phyloP scores from a whole-genome alignment of 2,113 vertebrate species.

The Rhadina sibilatrix region DNA sequence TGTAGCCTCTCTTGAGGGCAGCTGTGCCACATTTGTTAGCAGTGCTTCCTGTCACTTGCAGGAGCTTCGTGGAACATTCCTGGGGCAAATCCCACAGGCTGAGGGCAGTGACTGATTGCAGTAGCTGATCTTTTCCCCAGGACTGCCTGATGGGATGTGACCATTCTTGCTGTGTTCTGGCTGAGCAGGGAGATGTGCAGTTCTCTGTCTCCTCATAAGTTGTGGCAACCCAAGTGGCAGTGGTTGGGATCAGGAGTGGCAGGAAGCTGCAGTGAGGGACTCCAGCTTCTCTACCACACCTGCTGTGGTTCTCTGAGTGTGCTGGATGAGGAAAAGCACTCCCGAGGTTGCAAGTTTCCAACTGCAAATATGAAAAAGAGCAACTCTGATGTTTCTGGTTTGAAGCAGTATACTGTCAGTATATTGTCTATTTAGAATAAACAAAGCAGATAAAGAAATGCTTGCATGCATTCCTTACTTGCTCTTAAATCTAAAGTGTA shows the following conservation, averaged over 20 bases:
- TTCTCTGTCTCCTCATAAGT: not conserved
- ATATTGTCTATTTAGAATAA: not conserved
- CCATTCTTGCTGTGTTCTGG: not conserved
- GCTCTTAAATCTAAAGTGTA: not conserved
- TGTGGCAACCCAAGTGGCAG: not conserved
- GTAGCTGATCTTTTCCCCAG: not conserved
- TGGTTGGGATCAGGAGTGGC: not conserved
- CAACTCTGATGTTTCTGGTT: not conserved
- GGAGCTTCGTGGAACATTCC: not conserved
- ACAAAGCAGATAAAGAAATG: not conserved
- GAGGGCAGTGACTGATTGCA: not conserved
- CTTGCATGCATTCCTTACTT: not conserved
- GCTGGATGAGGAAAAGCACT: not conserved
- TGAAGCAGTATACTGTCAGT: not conserved
- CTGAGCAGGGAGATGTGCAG: not conserved
- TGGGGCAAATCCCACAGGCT: not conserved
- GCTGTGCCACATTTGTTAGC: not conserved
- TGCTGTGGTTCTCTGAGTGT: rapidly evolving
- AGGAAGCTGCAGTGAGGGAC: not conserved
- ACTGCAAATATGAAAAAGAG: not conserved
- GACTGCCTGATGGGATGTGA: not conserved
- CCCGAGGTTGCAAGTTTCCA: not conserved
- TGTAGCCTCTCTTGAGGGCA: not conserved
- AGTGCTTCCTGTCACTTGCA: not conserved
- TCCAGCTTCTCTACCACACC: not conserved